Conservation (phyloP, 2,113 vertebrate species). For the Odontesthes bonariensis region DNA sequence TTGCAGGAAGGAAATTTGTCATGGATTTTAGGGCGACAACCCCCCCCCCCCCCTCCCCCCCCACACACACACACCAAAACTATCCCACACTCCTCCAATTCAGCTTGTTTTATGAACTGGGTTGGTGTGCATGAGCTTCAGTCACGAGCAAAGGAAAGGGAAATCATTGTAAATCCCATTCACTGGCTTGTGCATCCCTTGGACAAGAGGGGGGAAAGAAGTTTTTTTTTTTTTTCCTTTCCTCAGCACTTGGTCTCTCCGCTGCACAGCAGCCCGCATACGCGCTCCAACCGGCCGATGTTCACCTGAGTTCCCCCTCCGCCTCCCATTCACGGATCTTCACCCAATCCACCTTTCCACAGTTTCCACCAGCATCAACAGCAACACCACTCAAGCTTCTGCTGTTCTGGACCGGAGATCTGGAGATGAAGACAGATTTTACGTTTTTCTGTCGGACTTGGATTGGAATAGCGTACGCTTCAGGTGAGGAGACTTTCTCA, state of each 20-base stretch:
- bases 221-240: constrained; percentile 23
- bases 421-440: constrained; percentile 91
- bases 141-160: constrained; percentile 86
- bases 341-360: constrained; percentile 26
- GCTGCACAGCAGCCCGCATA: constrained; percentile 17
- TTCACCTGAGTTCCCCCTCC: constrained; percentile 76
- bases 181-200: constrained; percentile 80
- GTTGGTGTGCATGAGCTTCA: constrained; percentile 66
- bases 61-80: background rate
- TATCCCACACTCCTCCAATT: constrained; percentile 28
- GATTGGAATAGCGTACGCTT: constrained; percentile 87
- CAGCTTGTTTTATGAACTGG: constrained; percentile 70
- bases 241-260: constrained; percentile 60
- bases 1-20: constrained; percentile 66
- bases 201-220: constrained; percentile 49
- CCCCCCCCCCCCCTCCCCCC: background rate
- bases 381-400: constrained; percentile 41
- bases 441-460: constrained; percentile 88
- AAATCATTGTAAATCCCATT: constrained; percentile 85
- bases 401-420: constrained; percentile 78
- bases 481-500: constrained; percentile 84
- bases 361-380: constrained; percentile 17
- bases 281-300: constrained; percentile 32
- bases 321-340: constrained; percentile 51
- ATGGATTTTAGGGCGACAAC: constrained; percentile 46